Conservation (phyloP, 2,888 invertebrate genomes). For the Halictus quadricinctus region DNA sequence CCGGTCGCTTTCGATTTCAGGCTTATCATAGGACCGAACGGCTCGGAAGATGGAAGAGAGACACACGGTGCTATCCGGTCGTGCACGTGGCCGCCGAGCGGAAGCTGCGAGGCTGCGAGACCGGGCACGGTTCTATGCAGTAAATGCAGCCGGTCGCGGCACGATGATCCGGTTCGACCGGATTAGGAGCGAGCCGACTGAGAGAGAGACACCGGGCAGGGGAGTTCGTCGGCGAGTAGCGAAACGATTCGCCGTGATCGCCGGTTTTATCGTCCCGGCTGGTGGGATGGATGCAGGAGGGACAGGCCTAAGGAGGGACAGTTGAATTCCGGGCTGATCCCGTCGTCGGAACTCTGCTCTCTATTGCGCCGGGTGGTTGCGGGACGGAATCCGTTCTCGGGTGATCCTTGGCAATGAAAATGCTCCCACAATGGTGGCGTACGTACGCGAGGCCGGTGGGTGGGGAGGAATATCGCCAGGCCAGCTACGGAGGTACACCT, state of each 20-base stretch:
- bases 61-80: background rate
- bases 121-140: background rate
- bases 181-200: constrained; percentile 24
- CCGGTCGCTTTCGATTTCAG: constrained; percentile 52
- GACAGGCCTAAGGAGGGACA: constrained; percentile 19
- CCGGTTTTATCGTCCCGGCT: constrained; percentile 27
- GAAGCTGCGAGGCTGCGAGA: background rate
- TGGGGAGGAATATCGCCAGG: constrained; percentile 79
- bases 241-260: constrained; percentile 51
- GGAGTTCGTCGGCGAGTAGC: constrained; percentile 33
- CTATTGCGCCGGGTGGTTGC: constrained; percentile 73
- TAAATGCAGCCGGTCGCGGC: constrained; percentile 3
- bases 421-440: constrained; percentile 68
- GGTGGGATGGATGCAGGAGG: constrained; percentile 44
- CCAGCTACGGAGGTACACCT: constrained; percentile 79
- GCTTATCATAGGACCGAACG: constrained; percentile 15
- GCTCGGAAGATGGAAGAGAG: background rate
- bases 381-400: constrained; percentile 72
- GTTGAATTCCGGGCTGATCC: constrained; percentile 44
- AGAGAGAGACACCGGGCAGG: background rate
- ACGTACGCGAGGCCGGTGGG: constrained; percentile 52
- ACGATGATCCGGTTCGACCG: constrained; percentile 65
- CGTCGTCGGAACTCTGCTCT: constrained; percentile 60
- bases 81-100: background rate
- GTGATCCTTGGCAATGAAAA: constrained; percentile 74